A percentile compares a stretch with the other conserved stretches of the same genome.
Conservation (phyloP, 1,140 invertebrate genomes). For the Ips typographus region DNA sequence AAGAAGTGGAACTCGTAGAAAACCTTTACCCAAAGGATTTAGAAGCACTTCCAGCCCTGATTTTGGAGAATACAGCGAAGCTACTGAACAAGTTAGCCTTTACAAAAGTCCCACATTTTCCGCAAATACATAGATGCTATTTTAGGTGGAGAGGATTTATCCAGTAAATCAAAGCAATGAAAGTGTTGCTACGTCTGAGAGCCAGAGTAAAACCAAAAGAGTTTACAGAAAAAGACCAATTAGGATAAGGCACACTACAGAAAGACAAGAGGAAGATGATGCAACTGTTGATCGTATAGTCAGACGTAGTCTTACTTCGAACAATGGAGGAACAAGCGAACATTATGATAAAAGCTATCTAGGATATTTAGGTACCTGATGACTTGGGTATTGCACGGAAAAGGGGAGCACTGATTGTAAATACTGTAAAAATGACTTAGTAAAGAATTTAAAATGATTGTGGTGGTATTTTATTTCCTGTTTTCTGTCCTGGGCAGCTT, state of each 20-base stretch:
- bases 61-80: conserved; percentile 2
- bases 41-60: conserved; percentile 23
- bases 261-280: conserved; percentile 28
- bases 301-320: conserved; percentile 29
- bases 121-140: not conserved
- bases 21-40: conserved; percentile 7
- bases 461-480: no score
- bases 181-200: not conserved
- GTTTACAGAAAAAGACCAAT: conserved; percentile 39
- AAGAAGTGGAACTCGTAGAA: conserved; percentile 24
- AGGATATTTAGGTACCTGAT: conserved; percentile 17
- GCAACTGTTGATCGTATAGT: conserved; percentile 30
- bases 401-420: conserved; percentile 8
- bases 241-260: conserved; percentile 36
- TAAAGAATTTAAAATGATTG: no score
- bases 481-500: no score
- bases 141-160: conserved; percentile 22
- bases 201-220: conserved; percentile 33
- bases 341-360: conserved; percentile 7
- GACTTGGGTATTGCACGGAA: not conserved
- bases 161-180: conserved; percentile 10
- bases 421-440: conserved; percentile 10
- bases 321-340: not conserved
- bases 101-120: not conserved
- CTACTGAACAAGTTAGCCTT: conserved; percentile 21